Conservation (phyloP, 2,888 invertebrate genomes). For the Cyaniris semiargus region DNA sequence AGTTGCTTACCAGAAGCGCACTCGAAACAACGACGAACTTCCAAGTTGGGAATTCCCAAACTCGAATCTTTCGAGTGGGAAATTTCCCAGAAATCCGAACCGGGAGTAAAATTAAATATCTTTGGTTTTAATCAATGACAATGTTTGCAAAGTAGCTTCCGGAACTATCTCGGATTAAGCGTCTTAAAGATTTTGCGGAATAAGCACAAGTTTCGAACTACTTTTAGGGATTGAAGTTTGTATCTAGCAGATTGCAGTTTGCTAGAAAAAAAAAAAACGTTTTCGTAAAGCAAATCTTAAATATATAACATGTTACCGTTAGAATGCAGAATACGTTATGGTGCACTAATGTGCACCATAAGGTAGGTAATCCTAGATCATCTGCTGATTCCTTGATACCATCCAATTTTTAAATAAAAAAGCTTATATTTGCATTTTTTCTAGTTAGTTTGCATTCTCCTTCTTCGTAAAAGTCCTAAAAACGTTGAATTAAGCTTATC, state of each 20-base stretch:
- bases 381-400: no score
- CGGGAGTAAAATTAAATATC: constrained; percentile 27
- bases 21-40: constrained; percentile 14
- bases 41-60: not conserved
- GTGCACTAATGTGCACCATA: no score
- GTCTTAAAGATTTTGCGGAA: constrained; percentile 4
- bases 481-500: no score
- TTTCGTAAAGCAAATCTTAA: not conserved
- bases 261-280: not conserved
- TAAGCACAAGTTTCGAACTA: not conserved
- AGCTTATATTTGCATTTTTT: no score
- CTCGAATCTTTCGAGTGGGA: constrained; percentile 17
- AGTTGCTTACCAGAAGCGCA: constrained; percentile 18
- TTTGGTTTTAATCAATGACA: constrained; percentile 12
- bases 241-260: not conserved
- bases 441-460: no score
- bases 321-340: no score
- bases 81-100: constrained; percentile 7
- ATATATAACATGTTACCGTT: no score
- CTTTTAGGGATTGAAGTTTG: not conserved
- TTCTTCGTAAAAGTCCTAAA: no score
- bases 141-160: constrained; percentile 21
- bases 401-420: no score
- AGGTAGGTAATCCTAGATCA: no score
- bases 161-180: constrained; percentile 9